phyloP scores from a whole-genome alignment of 2,888 invertebrate species.

The Macrophya alboannulata region DNA sequence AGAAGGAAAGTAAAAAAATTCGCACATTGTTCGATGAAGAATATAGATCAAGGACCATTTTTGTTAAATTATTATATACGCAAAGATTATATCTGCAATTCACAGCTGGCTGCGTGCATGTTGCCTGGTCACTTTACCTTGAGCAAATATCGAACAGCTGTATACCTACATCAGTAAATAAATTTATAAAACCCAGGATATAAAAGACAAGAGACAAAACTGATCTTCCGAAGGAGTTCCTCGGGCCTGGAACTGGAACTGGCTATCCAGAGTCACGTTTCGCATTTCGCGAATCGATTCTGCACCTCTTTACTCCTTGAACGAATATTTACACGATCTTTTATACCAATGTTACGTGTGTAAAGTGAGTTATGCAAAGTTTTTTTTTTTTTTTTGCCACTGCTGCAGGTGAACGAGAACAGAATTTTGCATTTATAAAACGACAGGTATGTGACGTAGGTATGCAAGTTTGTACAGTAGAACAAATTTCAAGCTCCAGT shows the following conservation, averaged over 20 bases:
- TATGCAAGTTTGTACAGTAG: neutral
- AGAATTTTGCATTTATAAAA: neutral
- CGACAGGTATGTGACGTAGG: neutral
- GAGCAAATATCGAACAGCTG: neutral
- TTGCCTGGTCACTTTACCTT: neutral
- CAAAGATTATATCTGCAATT: neutral
- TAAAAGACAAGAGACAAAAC: neutral
- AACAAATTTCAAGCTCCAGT: neutral
- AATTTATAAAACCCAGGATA: neutral
- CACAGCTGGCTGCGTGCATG: neutral
- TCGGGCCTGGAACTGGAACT: neutral
- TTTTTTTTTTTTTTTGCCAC: no score
- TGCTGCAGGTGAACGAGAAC: neutral
- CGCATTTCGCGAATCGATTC: constrained; percentile 7
- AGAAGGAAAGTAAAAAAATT: no score
- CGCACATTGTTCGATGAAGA: no score
- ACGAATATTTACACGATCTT: constrained; percentile 25
- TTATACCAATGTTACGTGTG: neutral
- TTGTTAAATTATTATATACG: no score
- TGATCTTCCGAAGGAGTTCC: neutral
- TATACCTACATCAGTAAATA: neutral
- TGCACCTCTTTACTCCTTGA: neutral
- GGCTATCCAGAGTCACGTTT: constrained; percentile 7
- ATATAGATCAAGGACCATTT: no score
- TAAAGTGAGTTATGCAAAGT: constrained; percentile 1